Evolutionary conservation across 2,888 invertebrate genomes (phyloP).

Genomic region (Fragum fragum): DNA sequence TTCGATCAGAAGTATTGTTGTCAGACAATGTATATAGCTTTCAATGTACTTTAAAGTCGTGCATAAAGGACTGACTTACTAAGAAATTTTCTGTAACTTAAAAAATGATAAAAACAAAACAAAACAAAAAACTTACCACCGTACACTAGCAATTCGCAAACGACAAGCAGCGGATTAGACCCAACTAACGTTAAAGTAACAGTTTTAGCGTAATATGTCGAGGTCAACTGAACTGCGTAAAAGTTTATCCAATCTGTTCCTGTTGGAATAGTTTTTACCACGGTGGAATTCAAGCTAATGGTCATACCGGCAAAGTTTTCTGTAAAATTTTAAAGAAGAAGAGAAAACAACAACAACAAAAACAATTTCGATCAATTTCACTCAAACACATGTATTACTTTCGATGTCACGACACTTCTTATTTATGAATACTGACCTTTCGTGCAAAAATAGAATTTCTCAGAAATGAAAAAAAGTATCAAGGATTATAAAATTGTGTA

Average conservation of each 20-base stretch:
- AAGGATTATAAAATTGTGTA: too few relatives aligned
- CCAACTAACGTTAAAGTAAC: constrained; percentile 5
- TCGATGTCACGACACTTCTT: too few relatives aligned
- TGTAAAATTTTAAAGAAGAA: not conserved
- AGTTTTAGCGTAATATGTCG: not conserved
- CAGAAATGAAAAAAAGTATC: too few relatives aligned
- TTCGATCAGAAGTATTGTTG: not conserved
- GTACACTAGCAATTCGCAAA: constrained; percentile 11
- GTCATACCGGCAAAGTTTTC: not conserved
- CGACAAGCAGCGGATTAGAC: not conserved
- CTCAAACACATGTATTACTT: too few relatives aligned
- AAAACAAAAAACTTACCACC: constrained; percentile 24
- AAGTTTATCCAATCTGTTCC: not conserved
- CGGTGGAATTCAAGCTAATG: not conserved
- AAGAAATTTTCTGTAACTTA: too few relatives aligned
- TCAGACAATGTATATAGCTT: not conserved
- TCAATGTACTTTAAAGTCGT: not conserved
- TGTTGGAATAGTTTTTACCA: not conserved
- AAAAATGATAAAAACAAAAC: too few relatives aligned
- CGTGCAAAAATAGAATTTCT: too few relatives aligned
- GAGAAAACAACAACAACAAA: too few relatives aligned
- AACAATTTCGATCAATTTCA: too few relatives aligned
- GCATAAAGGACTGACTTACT: not conserved
- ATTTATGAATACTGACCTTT: too few relatives aligned
- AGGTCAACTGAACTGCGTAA: constrained; percentile 3